A percentile compares a stretch with the other conserved stretches of the same genome.
Evolutionary conservation across 2,888 invertebrate genomes (phyloP).

Genomic region (Torymus auratus): DNA sequence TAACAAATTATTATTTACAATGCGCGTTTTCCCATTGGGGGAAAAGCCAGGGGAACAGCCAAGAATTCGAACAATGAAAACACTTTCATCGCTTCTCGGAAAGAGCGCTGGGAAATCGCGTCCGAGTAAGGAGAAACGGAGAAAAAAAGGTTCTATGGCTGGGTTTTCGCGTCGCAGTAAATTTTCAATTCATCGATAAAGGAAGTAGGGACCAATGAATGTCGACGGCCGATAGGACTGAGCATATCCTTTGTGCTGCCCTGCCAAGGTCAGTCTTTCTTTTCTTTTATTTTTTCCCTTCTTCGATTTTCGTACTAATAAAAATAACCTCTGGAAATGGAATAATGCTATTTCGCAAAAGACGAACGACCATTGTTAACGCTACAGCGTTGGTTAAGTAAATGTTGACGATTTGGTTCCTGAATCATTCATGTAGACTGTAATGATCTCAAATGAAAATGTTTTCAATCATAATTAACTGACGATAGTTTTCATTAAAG

Average conservation of each 20-base stretch:
- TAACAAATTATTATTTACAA: no score
- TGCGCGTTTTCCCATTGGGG: no score
- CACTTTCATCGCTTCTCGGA: neutral
- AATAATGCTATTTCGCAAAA: no score
- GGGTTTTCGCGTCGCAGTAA: conserved; percentile 12
- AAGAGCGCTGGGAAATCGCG: neutral
- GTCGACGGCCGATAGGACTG: conserved; percentile 1
- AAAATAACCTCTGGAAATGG: no score
- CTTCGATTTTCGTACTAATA: neutral
- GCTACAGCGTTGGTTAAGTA: no score
- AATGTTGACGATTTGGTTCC: no score
- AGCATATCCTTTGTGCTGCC: neutral
- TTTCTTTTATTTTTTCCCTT: neutral
- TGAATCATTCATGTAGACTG: no score
- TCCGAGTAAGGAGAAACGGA: neutral
- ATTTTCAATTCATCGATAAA: conserved; percentile 47
- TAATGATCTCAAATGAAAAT: no score
- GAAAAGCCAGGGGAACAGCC: neutral
- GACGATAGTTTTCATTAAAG: no score
- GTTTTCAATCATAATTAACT: no score
- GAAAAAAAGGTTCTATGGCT: no score
- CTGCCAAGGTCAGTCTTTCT: conserved; percentile 15
- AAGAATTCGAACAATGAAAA: neutral
- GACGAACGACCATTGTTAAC: no score
- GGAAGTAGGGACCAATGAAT: neutral